Base-by-base conservation (phyloP, 2,797 vertebrate species). In the Etheostoma perlongum region DNA sequence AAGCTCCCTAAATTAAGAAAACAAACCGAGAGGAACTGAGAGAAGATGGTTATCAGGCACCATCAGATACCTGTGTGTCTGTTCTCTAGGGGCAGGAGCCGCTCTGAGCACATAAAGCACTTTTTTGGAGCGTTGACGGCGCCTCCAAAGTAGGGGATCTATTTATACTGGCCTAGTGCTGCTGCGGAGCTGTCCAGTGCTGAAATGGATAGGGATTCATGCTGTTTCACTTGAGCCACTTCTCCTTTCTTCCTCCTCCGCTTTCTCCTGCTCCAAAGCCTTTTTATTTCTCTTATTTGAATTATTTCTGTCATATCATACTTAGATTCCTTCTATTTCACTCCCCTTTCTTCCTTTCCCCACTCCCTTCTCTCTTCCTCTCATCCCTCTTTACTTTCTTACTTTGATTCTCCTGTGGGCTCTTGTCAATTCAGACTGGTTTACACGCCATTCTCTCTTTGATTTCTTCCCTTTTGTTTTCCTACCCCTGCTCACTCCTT, bases 161-260 rank as follows among this genome's bases (percentile, higher is more conserved):
- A 93, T 94, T 94, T 94, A 92, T 93, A 94, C 84, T 91, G 90
- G 88, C 87, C 90, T 87, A 85, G 82, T 89, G 92, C 84, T 85
- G 89, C 85, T 89, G 78, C 77, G 87, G 88, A 91, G 90, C 90
- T 92, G 93, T 93, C 92, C 92, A 21, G 84, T 84, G 87, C 84
- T 91, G 89, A 91, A 93, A 92, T 83, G 88, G 88, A 92, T 89
- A 79, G 84, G 82, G 88, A 87, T 82, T 89, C 86, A 83, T 88
- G 77, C 90, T 83, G 85, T 87, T 93, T 91, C 85, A 88, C 86
- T 91, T 86, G 74, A 88, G 80, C 87, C 81, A 78, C 76, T 84
- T 89, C 85, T 87, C 76, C 80, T 87, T 81, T 90, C 84, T 86
- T 85, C 86, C 76, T 89, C 84, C 81, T 89, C 79, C 21, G 23